Conservation (phyloP, 2,797 vertebrate species). For the Adrianichthys oophorus region DNA sequence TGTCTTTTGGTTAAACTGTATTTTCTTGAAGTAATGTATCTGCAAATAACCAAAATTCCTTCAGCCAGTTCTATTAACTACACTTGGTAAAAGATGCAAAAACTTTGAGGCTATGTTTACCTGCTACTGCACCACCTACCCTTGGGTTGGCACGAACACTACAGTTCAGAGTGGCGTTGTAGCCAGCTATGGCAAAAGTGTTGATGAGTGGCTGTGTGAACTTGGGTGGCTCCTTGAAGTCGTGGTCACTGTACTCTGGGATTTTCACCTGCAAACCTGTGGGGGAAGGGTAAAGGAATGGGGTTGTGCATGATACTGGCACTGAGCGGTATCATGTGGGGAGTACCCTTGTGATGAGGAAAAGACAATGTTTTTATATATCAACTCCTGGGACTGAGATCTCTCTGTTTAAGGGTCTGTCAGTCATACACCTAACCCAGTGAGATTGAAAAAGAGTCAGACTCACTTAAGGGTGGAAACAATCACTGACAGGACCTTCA, state of each 20-base stretch:
- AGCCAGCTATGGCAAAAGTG: slow-evolving; percentile 91
- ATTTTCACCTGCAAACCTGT: slow-evolving; percentile 90
- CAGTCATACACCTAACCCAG: slow-evolving; percentile 48
- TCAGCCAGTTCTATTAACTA: too few relatives aligned
- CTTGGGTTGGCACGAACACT: slow-evolving; percentile 94
- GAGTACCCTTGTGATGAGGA: slow-evolving; percentile 75
- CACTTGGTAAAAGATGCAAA: too few relatives aligned
- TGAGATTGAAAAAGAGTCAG: slow-evolving; percentile 27
- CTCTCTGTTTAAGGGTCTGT: slow-evolving; percentile 56
- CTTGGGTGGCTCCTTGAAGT: slow-evolving; percentile 89
- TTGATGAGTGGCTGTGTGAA: slow-evolving; percentile 95
- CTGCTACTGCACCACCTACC: slow-evolving; percentile 74
- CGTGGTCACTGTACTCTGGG: slow-evolving; percentile 85
- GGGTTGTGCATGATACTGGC: slow-evolving; percentile 75
- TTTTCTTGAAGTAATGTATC: too few relatives aligned
- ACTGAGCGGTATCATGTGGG: slow-evolving; percentile 76
- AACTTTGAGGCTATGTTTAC: too few relatives aligned
- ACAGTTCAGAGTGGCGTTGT: slow-evolving; percentile 95
- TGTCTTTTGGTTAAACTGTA: too few relatives aligned
- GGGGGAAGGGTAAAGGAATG: slow-evolving; percentile 73
- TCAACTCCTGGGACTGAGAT: slow-evolving; percentile 42
- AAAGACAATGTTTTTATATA: slow-evolving; percentile 64
- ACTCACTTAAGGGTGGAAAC: slow-evolving; percentile 50
- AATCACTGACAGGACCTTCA: slow-evolving; percentile 69
- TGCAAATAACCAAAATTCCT: too few relatives aligned